A percentile compares a stretch with the other conserved stretches of the same genome.
Conservation (phyloP, 2,113 vertebrate genomes). For the Myiozetetes cayanensis region DNA sequence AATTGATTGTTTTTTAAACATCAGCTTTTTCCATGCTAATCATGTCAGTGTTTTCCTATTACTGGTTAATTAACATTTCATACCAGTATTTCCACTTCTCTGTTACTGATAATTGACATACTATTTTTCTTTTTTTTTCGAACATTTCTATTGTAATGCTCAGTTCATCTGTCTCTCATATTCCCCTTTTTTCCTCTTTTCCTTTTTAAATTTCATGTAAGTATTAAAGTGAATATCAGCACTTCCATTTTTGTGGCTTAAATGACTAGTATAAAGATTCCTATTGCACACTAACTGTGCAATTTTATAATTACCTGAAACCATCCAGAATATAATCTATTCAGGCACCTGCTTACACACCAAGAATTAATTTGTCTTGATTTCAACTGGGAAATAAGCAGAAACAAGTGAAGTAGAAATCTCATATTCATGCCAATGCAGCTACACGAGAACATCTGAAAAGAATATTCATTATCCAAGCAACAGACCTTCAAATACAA, state of each 20-base stretch:
- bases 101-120: background rate
- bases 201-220: background rate
- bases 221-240: background rate
- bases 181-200: background rate
- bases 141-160: background rate
- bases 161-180: background rate
- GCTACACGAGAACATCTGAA: background rate
- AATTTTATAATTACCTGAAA: conserved; percentile 11
- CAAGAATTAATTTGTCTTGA: background rate
- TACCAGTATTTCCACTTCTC: background rate
- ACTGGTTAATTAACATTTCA: background rate
- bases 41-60: background rate
- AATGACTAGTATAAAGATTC: background rate
- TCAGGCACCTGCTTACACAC: background rate
- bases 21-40: background rate
- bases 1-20: background rate
- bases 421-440: background rate
- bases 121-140: background rate
- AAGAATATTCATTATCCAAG: conserved; percentile 5
- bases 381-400: conserved; percentile 27
- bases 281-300: background rate
- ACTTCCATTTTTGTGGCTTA: background rate
- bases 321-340: background rate
- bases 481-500: background rate
- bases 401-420: conserved; percentile 14